Evolutionary conservation across 1,140 invertebrate genomes (phyloP).

Genomic region (Ectropis grisescens): DNA sequence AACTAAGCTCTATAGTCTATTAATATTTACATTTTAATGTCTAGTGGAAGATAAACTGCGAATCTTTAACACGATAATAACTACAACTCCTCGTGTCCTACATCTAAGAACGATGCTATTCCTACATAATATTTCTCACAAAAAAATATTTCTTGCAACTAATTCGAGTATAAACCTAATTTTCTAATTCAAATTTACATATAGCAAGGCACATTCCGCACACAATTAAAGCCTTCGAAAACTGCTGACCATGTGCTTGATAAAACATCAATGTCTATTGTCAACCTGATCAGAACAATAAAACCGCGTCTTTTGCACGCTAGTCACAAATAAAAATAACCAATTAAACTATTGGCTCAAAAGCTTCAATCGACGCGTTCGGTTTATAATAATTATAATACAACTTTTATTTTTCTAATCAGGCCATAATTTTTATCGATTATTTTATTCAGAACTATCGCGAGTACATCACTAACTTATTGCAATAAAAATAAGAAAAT

Average conservation of each 20-base stretch:
- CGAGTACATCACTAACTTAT: conserved; percentile 60
- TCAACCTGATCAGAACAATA: conserved; percentile 26
- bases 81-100: conserved; percentile 41
- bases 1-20: conserved; percentile 49
- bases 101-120: conserved; percentile 56
- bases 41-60: conserved; percentile 69
- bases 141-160: conserved; percentile 68
- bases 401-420: conserved; percentile 10
- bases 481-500: conserved; percentile 61
- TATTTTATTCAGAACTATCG: conserved; percentile 24
- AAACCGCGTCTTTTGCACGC: too few species aligned
- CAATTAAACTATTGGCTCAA: too few species aligned
- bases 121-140: conserved; percentile 62
- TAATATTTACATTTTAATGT: conserved; percentile 51
- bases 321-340: too few species aligned
- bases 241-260: conserved; percentile 59
- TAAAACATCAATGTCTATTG: conserved; percentile 51
- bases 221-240: conserved; percentile 63
- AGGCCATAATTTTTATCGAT: conserved; percentile 10
- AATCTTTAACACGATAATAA: conserved; percentile 64
- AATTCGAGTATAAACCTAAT: conserved; percentile 70
- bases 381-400: too few species aligned
- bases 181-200: conserved; percentile 51
- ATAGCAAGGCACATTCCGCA: conserved; percentile 72
- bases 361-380: too few species aligned